phyloP scores from a whole-genome alignment of 2,888 invertebrate genomes.

The Aquatica leii region DNA sequence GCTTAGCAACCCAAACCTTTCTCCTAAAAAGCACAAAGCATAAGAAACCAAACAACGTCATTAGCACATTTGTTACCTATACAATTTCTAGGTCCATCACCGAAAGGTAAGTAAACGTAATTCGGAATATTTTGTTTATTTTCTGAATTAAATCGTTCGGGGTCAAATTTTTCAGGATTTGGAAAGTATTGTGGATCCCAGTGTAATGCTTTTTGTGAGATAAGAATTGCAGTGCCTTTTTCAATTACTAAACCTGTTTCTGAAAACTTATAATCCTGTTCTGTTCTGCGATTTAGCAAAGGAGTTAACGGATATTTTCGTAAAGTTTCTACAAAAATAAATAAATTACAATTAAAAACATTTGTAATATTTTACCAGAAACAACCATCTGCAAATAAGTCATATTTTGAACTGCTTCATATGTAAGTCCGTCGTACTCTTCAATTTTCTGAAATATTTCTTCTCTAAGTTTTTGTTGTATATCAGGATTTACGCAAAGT shows the following conservation, averaged over 20 bases:
- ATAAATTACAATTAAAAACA: background rate
- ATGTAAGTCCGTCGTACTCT: constrained; percentile 57
- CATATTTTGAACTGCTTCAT: constrained; percentile 62
- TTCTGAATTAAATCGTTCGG: constrained; percentile 54
- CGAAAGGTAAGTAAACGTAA: constrained; percentile 31
- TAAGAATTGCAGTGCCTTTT: constrained; percentile 43
- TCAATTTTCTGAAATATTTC: constrained; percentile 57
- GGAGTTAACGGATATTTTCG: constrained; percentile 58
- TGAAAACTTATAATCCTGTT: constrained; percentile 43
- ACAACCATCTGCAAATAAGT: constrained; percentile 64
- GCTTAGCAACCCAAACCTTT: constrained; percentile 11
- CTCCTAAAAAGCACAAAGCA: constrained; percentile 12
- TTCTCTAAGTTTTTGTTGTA: constrained; percentile 61
- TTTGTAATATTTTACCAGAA: constrained; percentile 51
- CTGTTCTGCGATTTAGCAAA: constrained; percentile 49
- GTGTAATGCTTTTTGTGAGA: constrained; percentile 55
- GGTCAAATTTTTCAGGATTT: constrained; percentile 57
- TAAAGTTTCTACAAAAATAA: constrained; percentile 56
- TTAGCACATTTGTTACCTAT: constrained; percentile 40
- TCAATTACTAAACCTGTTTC: constrained; percentile 8
- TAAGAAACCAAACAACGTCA: background rate
- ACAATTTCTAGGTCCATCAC: constrained; percentile 42
- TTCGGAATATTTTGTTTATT: constrained; percentile 32
- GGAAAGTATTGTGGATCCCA: constrained; percentile 54
- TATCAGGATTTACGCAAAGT: constrained; percentile 58